Percentiles rank a stretch among this genome's conserved stretches.
These are phyloP conservation scores for Xanthia togata DNA, from an alignment of 2,888 invertebrate species.

Conservation along the genomic window DNA sequence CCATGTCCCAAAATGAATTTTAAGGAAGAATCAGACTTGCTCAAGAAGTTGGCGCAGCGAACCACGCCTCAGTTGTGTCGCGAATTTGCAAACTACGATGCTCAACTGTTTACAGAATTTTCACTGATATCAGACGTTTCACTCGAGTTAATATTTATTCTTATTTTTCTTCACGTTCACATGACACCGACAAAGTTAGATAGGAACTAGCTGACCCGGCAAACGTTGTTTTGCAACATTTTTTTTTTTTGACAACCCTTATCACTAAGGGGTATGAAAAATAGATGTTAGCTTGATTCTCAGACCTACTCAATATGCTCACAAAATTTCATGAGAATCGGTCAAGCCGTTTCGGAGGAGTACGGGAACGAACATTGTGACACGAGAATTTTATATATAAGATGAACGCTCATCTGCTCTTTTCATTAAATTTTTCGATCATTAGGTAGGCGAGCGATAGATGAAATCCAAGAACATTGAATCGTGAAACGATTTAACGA, in stretches of 20 bases:
- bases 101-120: slow-evolving; percentile 4
- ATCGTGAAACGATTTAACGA: too few relatives aligned
- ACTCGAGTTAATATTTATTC: background rate
- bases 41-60: background rate
- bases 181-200: background rate
- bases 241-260: too few relatives aligned
- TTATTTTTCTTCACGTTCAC: background rate
- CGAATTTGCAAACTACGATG: slow-evolving; percentile 3
- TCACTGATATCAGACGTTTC: too few relatives aligned
- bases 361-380: too few relatives aligned
- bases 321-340: too few relatives aligned
- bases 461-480: background rate
- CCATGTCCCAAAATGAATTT: background rate
- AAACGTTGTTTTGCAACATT: too few relatives aligned
- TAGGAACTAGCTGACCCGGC: too few relatives aligned
- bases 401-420: background rate
- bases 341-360: too few relatives aligned
- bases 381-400: too few relatives aligned
- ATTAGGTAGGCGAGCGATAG: background rate
- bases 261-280: too few relatives aligned
- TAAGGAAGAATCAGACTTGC: background rate
- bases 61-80: slow-evolving; percentile 7
- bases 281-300: too few relatives aligned
- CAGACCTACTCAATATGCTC: too few relatives aligned
- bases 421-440: background rate